Base-by-base conservation (phyloP, 2,888 invertebrate genomes). In the Calameuta pallipes region DNA sequence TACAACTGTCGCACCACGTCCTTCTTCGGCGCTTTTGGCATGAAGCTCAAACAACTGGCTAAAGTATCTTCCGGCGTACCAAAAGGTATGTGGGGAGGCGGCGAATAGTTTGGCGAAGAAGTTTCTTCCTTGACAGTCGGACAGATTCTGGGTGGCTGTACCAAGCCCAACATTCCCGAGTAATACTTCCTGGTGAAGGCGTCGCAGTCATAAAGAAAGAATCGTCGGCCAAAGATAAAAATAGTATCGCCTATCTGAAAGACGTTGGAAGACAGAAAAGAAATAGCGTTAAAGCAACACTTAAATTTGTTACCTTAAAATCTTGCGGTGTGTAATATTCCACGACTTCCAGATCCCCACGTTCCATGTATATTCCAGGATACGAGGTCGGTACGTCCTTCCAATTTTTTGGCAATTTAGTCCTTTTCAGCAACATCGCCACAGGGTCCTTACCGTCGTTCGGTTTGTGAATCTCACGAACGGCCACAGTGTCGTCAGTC, bases 291-390 rank as follows among this genome's bases (percentile, higher is more conserved):
- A 31, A 37, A 30, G 31, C 4, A 76, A 33, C 70, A 74, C 36
- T 4, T 70, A n/a, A 69, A 37, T n/a, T 70, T 70, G 3, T 15
- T 77, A 90, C 90, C 84, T 78, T 87, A 73, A 98, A 94, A 91
- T 98, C 97, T 87, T 93, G 93, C 0, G 97, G 96, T 69, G 94
- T 93, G 90, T 96, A 97, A 90, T 95, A 97, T 90, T 96, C 95
- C 0, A 94, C 94, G 76, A 96, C 94, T 90, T 97, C 97, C 56
- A 94, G 93, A 69, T 95, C 95, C 0, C 94, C 93, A 41, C 93
- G 92, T 92, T 97, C 97, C 92, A 96, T 88, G 78, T 94, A 95
- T 76, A 94, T 93, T 0, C 94, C 93, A 0, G 96, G 95, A 87
- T 95, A 95, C 15, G 93, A 92, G 92, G 94, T 91, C n/a, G 94